Conservation (phyloP, 2,888 invertebrate genomes). For the Icerya purchasi region DNA sequence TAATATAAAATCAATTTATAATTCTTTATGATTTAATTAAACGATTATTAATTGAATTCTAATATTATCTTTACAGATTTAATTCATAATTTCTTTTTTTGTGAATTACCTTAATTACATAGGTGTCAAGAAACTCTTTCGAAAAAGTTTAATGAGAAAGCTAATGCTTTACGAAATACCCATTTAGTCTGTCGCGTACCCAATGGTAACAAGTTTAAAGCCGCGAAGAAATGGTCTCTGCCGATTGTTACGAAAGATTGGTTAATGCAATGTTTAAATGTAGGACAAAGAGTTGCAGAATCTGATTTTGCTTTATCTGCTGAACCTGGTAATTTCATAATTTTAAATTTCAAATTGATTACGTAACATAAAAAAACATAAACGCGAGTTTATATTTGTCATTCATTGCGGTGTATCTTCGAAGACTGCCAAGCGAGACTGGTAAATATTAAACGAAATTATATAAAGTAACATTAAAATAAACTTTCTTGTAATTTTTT, state of each 20-base stretch:
- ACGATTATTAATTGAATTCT: not conserved
- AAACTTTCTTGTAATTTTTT: no score
- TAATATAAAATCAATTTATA: no score
- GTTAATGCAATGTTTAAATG: slow-evolving; percentile 45
- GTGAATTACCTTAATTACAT: slow-evolving; percentile 17
- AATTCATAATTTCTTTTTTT: slow-evolving; percentile 1
- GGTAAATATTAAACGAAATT: no score
- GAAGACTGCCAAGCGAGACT: no score
- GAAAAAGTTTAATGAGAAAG: slow-evolving; percentile 29
- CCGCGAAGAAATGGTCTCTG: slow-evolving; percentile 64
- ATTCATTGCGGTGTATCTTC: no score
- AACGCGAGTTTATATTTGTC: no score
- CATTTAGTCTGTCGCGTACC: slow-evolving; percentile 55
- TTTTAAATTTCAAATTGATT: not conserved
- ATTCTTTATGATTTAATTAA: not conserved
- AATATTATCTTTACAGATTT: not conserved
- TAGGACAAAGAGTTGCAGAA: slow-evolving; percentile 34
- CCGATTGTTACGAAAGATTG: slow-evolving; percentile 58
- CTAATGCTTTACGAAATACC: slow-evolving; percentile 41
- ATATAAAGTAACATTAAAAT: no score
- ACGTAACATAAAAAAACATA: not conserved
- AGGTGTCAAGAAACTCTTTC: slow-evolving; percentile 46
- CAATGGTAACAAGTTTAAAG: slow-evolving; percentile 53
- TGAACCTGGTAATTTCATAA: not conserved
- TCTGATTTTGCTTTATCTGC: slow-evolving; percentile 24